Evolutionary conservation across 2,888 invertebrate genomes (phyloP).

Genomic region (Pseudococcus longispinus): DNA sequence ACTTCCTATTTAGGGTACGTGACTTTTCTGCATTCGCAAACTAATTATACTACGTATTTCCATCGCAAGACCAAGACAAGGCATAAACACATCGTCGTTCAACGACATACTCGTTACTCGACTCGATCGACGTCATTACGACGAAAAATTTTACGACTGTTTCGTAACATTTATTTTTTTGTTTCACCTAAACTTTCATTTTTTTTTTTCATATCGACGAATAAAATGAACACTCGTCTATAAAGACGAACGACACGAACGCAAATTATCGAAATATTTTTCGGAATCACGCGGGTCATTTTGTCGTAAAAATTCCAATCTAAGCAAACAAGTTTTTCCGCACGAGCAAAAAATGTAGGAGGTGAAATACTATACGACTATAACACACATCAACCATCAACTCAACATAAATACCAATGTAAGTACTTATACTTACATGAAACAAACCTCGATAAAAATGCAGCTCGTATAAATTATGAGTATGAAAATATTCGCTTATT

Average conservation of each 20-base stretch:
- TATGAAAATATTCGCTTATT: not conserved
- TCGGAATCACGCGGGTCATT: not conserved
- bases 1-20: too few species aligned
- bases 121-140: not conserved
- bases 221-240: not conserved
- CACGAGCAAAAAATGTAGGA: not conserved
- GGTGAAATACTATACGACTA: not conserved
- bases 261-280: not conserved
- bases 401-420: not conserved
- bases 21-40: too few species aligned
- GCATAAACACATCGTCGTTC: not conserved
- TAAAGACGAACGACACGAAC: not conserved
- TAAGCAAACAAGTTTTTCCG: not conserved
- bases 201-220: not conserved
- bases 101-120: not conserved
- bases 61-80: not conserved
- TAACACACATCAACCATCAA: too few species aligned
- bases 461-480: not conserved
- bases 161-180: not conserved
- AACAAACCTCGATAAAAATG: conserved; percentile 45
- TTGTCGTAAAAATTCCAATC: not conserved
- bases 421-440: not conserved
- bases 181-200: not conserved
- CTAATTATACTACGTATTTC: not conserved
- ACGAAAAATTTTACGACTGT: not conserved